Percentiles rank a stretch among this genome's conserved stretches.
These are phyloP conservation scores for Pseudorasbora parva DNA, from an alignment of 2,113 vertebrate species.

Conservation along the genomic window DNA sequence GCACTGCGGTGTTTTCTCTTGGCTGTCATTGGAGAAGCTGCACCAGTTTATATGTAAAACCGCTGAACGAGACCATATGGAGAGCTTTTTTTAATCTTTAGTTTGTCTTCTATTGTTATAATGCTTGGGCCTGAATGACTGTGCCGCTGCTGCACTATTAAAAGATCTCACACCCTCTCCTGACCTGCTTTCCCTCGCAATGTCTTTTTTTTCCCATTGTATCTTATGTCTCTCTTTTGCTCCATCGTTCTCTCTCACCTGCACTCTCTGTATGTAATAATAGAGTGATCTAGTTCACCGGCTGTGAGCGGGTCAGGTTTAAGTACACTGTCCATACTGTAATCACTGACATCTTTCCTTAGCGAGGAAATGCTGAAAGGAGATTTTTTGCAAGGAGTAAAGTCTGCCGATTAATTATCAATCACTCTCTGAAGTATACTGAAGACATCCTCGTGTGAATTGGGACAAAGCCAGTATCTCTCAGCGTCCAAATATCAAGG, in stretches of 20 bases:
- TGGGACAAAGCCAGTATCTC: neutral
- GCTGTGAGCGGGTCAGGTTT: constrained; percentile 22
- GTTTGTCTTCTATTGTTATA: constrained; percentile 30
- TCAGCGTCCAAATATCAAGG: too few species aligned
- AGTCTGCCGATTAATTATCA: neutral
- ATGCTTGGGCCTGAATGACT: neutral
- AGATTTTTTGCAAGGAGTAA: neutral
- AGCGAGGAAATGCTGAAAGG: neutral
- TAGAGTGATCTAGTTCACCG: constrained; percentile 45
- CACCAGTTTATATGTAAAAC: neutral
- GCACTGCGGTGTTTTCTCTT: neutral
- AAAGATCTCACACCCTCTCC: constrained; percentile 22
- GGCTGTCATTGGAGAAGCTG: neutral
- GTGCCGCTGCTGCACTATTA: constrained; percentile 37
- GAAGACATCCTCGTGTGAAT: neutral
- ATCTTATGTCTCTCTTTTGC: neutral
- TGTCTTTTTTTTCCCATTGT: neutral
- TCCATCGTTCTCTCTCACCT: constrained; percentile 1
- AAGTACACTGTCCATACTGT: constrained; percentile 8
- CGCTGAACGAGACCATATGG: neutral
- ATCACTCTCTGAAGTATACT: neutral
- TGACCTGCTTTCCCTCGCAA: constrained; percentile 47
- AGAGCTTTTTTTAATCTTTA: constrained; percentile 23
- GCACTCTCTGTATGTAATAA: constrained; percentile 33
- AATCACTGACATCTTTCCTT: constrained; percentile 37